phyloP scores from a whole-genome alignment of 2,113 vertebrate genomes.

The Nothocercus nigrocapillus region DNA sequence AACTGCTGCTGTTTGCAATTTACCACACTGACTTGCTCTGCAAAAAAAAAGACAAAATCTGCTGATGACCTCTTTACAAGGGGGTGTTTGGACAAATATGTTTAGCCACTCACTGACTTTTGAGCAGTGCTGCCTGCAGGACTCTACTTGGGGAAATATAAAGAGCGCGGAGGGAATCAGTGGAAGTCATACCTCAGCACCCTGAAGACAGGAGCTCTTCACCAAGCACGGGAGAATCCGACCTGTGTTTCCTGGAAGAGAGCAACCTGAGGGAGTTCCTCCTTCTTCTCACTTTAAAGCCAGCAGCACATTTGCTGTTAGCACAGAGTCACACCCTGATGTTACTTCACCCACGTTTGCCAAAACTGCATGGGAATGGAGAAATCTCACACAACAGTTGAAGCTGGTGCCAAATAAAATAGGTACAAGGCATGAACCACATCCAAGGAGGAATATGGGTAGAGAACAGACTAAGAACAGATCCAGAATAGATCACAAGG shows the following conservation, averaged over 20 bases:
- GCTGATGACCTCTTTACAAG: neutral
- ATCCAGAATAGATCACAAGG: neutral
- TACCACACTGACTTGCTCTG: neutral
- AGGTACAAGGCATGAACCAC: neutral
- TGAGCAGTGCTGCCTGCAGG: neutral
- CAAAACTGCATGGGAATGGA: neutral
- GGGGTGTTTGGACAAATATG: neutral
- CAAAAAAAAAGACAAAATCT: neutral
- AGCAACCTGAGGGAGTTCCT: neutral
- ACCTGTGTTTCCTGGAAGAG: neutral
- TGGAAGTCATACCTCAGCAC: neutral
- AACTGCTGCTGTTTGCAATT: constrained; percentile 1
- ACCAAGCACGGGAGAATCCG: neutral
- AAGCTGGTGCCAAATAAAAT: neutral
- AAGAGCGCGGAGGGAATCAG: neutral
- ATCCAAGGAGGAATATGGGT: neutral
- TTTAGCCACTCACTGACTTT: neutral
- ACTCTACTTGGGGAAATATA: constrained; percentile 1
- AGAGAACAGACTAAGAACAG: neutral
- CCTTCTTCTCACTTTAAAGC: neutral
- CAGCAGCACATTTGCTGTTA: neutral
- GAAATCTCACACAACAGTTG: neutral
- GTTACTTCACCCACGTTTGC: neutral
- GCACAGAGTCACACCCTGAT: neutral
- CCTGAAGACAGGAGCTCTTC: neutral